Conservation (phyloP, 2,113 vertebrate species). For the Brevimyrus niger region DNA sequence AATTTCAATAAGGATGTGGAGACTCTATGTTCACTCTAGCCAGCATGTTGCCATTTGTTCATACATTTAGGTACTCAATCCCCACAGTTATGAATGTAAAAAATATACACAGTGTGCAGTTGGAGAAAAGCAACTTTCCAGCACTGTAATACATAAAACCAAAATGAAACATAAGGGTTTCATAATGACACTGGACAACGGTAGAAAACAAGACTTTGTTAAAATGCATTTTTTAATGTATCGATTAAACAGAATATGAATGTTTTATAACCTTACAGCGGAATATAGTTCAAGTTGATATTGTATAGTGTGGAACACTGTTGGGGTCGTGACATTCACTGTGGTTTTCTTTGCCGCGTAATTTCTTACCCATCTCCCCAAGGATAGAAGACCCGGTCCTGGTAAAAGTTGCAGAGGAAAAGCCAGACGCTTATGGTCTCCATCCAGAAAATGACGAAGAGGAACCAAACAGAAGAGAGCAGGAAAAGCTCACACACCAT, state of each 20-base stretch:
- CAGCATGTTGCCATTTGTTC: background rate
- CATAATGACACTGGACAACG: background rate
- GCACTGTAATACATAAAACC: background rate
- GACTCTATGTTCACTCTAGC: background rate
- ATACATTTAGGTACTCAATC: background rate
- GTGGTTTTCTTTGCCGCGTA: background rate
- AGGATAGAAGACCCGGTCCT: constrained; percentile 58
- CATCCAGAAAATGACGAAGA: constrained; percentile 71
- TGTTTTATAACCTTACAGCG: background rate
- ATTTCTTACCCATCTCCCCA: constrained; percentile 59
- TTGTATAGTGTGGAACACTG: background rate
- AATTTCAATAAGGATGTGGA: background rate
- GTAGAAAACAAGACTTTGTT: background rate
- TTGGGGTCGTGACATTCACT: background rate
- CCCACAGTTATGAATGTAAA: background rate
- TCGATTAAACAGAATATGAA: background rate
- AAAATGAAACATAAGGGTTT: background rate
- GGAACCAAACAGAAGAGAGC: constrained; percentile 65
- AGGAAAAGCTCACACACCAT: constrained; percentile 68
- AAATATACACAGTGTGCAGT: background rate
- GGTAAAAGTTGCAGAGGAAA: constrained; percentile 66
- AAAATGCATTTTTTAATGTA: background rate
- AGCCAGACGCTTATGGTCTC: constrained; percentile 72
- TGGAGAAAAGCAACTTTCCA: background rate
- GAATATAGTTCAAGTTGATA: background rate